Base-by-base conservation (phyloP, 2,888 invertebrate species). In the Erebia aethiops region DNA sequence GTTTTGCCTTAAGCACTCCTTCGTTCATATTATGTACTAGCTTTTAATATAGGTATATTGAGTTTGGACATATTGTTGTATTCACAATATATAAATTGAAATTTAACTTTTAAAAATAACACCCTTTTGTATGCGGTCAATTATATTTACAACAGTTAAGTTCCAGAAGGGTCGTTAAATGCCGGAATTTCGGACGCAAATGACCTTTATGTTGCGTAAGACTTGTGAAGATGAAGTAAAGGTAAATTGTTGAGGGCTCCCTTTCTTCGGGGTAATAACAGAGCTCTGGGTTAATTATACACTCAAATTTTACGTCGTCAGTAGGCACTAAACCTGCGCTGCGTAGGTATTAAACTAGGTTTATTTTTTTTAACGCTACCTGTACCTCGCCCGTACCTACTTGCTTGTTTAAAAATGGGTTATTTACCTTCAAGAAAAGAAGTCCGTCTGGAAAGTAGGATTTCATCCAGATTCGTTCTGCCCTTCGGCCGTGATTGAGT, bases 251-350 rank as follows among this genome's bases (percentile, higher is more conserved):
- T 35, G 41, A 52, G 64, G 54, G 35, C 21, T 54, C n/a, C 49
- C 16, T 52, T 41, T 46, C 43, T 43, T 64, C 13, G 14, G 14
- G 52, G 35, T 64, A 64, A 64, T 54, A 64, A 64, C 41, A 64
- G 52, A 64, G 52, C 35, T 16, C 52, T n/a, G 64, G 35, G 16
- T 64, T 64, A 64, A 64, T 64, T 64, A 54, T 64, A 54, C 52
- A 54, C 54, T 64, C 35, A 35, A 64, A 54, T 54, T 64, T 64
- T 52, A 54, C 52, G 52, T n/a, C 52, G 21, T 49, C 49, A 18
- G 54, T 16, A n/a, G n/a, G n/a, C n/a, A 64, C 41, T 52, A 16
- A 35, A 64, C 18, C 16, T 41, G 16, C 64, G 16, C 64, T 35
- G 11, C 35, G 49, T 18, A 63, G 49, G 49, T 62, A 49, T 62